phyloP scores from a whole-genome alignment of 2,113 vertebrate genomes.

The Sminthopsis crassicaudata region DNA sequence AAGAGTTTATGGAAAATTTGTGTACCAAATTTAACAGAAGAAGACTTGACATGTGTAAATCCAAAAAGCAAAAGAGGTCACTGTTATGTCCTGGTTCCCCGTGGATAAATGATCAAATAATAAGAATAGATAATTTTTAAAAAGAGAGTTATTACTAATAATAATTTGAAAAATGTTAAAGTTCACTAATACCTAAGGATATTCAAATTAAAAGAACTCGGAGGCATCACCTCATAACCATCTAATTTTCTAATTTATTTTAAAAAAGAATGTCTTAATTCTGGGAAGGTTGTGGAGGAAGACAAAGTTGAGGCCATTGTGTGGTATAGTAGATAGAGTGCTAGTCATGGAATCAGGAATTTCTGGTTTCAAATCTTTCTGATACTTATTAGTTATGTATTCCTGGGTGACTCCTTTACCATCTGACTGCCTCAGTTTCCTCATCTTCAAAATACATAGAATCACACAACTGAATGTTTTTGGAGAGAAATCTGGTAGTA shows the following conservation, averaged over 20 bases:
- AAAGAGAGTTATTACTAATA: background rate
- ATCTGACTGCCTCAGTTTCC: conserved; percentile 17
- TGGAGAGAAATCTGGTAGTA: no score
- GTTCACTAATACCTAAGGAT: background rate
- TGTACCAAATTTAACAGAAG: background rate
- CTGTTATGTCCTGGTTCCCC: background rate
- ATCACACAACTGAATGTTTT: no score
- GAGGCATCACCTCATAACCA: background rate
- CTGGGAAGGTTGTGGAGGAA: no score
- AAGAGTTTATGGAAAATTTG: background rate
- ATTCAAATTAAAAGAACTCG: background rate
- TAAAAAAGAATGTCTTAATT: no score
- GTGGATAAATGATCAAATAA: background rate
- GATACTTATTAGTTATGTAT: background rate
- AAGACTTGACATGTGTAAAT: background rate
- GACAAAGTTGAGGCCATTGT: no score
- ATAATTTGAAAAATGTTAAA: background rate
- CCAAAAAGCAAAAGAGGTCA: background rate
- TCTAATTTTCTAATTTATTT: background rate
- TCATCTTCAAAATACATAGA: background rate
- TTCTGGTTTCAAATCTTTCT: background rate
- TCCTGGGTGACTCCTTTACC: background rate
- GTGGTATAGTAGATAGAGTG: no score
- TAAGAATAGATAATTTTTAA: background rate
- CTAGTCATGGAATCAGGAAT: background rate